Evolutionary conservation across 2,113 vertebrate species (phyloP), one percentile per base, ranked within the genome.

Genomic region (Peromyscus leucopus): DNA sequence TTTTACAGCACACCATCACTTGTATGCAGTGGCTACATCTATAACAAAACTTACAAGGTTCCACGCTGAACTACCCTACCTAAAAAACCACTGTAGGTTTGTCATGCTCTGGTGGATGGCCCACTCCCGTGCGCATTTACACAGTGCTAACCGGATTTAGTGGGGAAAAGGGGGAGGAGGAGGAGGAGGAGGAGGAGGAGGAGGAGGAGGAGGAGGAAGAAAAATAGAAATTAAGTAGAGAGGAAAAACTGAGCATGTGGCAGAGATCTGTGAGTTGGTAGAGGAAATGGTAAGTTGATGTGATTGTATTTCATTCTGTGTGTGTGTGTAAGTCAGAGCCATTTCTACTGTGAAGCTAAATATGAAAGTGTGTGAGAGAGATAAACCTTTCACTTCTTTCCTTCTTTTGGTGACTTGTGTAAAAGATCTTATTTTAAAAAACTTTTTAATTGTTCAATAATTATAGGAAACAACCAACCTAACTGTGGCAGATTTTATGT

Each of bases 391-490:
- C 11, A 65, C 10, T 79, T 94, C 39, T 26, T 85, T 94, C 57
- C n/a, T 75, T 51, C 51, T 61, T 80, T 93, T 86, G 78, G 24
- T 59, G 55, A 94, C 74, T 87, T 92, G 10, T n/a, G 51, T 92
- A 88, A 92, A 90, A 76, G 7, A 33, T 89, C 42, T 75, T 85
- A 2, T 9, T 15, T 24, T 24, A 17, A 63, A 63, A 63, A 55
- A 39, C 13, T 19, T 28, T 63, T 51, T 33, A 82, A 75, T 91
- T 89, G 19, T 88, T 75, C 24, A 76, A n/a, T 94, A 33, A 13
- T 91, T 91, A 7, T 6, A 83, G 65, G 26, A 85, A 72, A 10
- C 55, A 57, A 63, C 31, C 75, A n/a, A 91, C 26, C 19, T 82
- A 10, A 21, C 10, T 65, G 4, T 89, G 57, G 69, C 19, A 84